Base-by-base conservation (phyloP, 2,888 invertebrate species). In the Orthosia gracilis region DNA sequence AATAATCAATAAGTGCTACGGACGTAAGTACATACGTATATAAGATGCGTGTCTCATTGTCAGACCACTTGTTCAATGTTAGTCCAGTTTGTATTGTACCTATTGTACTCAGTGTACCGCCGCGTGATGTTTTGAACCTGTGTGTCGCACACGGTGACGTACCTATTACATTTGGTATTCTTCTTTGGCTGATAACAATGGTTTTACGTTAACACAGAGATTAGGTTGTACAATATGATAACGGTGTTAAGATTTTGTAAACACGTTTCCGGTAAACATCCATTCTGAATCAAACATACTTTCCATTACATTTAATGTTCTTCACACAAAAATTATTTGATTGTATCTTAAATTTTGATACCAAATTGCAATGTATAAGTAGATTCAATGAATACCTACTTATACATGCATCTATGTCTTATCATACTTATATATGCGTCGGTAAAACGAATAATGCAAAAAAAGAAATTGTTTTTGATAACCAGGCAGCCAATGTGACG, bases 41-140 rank as follows among this genome's bases (percentile, higher is more conserved):
- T n/a, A 73, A 57, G 59, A 65, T 80, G 75, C 78, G 81, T 82
- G 64, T 47, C 64, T 73, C 62, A 74, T 82, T 84, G 85, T 85
- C 18, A 45, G 23, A 74, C 66, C 82, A 84, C 76, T 87, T 83
- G 87, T 86, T 85, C 82, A 87, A 85, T 85, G 84, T 81, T 86
- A 83, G 84, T 85, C 83, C 85, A 85, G 84, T 85, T 84, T 84
- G 82, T 79, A 76, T 82, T 73, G 68, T 72, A 18, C 49, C 73
- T 62, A 84, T 87, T 87, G 85, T 88, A 67, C 50, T 68, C n/a
- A 0, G 71, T 74, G 40, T 68, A 49, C 26, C 4, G 58, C 66
- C 73, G 76, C 83, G 80, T 87, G 83, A 84, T 83, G 82, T 79
- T 82, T 72, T 82, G 72, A 70, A 77, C 70, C 64, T 21, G 59